These are phyloP conservation scores for Eudasyphora cyanicolor DNA, from an alignment of 2,888 invertebrate species.

Conservation along the genomic window DNA sequence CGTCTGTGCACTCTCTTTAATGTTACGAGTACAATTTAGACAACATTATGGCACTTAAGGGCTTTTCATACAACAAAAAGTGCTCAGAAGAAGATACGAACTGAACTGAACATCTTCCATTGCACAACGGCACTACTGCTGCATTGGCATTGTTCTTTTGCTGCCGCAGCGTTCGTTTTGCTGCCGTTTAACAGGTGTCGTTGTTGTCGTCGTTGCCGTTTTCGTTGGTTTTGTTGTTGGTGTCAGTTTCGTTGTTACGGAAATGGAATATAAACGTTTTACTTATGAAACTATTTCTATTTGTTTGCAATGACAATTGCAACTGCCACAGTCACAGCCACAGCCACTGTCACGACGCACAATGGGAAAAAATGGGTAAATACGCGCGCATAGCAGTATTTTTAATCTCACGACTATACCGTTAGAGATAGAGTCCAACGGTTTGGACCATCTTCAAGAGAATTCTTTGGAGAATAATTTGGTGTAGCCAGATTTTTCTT, in stretches of 20 bases:
- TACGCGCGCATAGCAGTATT: too few relatives aligned
- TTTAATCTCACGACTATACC: too few relatives aligned
- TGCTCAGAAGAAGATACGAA: neutral
- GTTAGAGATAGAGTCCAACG: too few relatives aligned
- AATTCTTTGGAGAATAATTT: too few relatives aligned
- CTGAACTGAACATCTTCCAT: constrained; percentile 13
- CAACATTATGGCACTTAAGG: constrained; percentile 64
- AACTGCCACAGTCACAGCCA: too few relatives aligned
- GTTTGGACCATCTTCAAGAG: too few relatives aligned
- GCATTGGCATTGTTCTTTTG: constrained; percentile 42
- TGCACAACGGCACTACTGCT: constrained; percentile 41
- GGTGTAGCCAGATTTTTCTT: too few relatives aligned
- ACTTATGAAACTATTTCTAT: constrained; percentile 14
- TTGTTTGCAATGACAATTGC: too few relatives aligned
- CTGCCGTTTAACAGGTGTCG: constrained; percentile 17
- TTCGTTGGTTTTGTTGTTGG: too few relatives aligned
- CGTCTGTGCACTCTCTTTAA: constrained; percentile 44
- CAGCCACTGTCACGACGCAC: too few relatives aligned
- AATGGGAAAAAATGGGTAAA: too few relatives aligned
- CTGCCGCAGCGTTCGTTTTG: constrained; percentile 2
- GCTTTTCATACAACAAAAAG: constrained; percentile 41
- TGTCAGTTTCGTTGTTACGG: neutral
- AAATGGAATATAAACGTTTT: constrained; percentile 12
- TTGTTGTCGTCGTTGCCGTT: neutral
- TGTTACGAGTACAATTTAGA: constrained; percentile 58